Base-by-base conservation (phyloP, 2,113 vertebrate genomes). In the Pholis gunnellus region DNA sequence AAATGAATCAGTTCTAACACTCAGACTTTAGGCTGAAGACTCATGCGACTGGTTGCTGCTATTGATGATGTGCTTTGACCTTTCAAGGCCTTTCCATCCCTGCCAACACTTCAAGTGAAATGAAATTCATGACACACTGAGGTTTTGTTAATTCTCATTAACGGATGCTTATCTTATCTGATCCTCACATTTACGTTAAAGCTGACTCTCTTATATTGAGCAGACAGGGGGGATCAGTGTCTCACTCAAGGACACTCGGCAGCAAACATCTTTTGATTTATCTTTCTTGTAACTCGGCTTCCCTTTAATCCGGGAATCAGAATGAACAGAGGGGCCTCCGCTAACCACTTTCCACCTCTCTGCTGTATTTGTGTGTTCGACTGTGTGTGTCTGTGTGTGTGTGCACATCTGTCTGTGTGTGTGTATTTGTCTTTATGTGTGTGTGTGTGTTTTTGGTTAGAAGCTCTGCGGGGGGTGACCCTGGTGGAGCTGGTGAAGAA, bases 401-500 rank as follows among this genome's bases (percentile, higher is more conserved):
- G 64, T 87, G 7, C 17, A 44, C 68, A 11, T 81, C 0, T 71
- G 9, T 72, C 20, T 81, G 38, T 65, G 25, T 78, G 71, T 78
- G 27, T 84, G 69, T 76, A 46, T 78, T 29, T 66, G 75, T 89
- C 57, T 76, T 11, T 57, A 14, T 57, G 57, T 88, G 87, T 83
- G 70, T 72, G 1, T 90, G 74, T 89, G 76, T 95, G 76, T 93
- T 93, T 95, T 68, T 78, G 89, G 81, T 67, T 95, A 99, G 98
- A 99, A 94, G 98, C 99, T 87, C 96, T 98, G 94, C 95, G 97
- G 86, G 98, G 98, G 31, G 94, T 99, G 84, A 99, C 97, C 18
- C 89, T 97, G 8, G 98, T 99, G 94, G 98, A 99, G 93, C 95
- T 99, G 94, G 96, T 97, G 75, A 99, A 99, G 94, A 99, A 97